Evolutionary conservation across 1,140 invertebrate genomes (phyloP).

Genomic region (Adelges cooleyi): DNA sequence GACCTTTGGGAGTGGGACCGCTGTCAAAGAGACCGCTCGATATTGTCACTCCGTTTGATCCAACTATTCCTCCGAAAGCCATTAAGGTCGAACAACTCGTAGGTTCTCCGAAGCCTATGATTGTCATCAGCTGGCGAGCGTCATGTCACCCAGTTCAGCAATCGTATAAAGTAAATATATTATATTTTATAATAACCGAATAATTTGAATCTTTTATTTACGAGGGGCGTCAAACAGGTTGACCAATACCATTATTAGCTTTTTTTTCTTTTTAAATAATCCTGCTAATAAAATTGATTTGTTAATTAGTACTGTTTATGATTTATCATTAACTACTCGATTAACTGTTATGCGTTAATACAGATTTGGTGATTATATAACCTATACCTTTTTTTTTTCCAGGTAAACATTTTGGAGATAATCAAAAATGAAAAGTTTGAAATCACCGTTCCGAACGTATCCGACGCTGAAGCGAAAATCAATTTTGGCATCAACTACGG

Average conservation of each 20-base stretch:
- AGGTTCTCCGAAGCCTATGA: constrained; percentile 35
- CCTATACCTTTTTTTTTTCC: neutral
- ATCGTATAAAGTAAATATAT: constrained; percentile 45
- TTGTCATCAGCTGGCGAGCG: constrained; percentile 41
- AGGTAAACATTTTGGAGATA: constrained; percentile 40
- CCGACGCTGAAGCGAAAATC: neutral
- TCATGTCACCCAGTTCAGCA: constrained; percentile 42
- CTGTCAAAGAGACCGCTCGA: constrained; percentile 41
- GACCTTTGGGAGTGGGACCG: constrained; percentile 51
- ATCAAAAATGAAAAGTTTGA: constrained; percentile 41
- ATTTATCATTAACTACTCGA: neutral
- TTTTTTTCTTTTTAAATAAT: too few relatives aligned
- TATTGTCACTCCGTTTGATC: constrained; percentile 52
- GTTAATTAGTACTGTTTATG: neutral
- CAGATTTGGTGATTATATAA: too few relatives aligned
- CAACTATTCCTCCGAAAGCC: constrained; percentile 48
- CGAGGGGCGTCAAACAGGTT: too few relatives aligned
- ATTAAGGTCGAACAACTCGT: constrained; percentile 37
- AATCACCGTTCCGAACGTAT: constrained; percentile 2
- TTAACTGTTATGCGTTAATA: neutral
- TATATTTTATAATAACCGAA: neutral
- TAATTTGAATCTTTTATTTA: neutral
- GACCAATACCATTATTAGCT: too few relatives aligned
- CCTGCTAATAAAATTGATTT: neutral
- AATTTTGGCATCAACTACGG: constrained; percentile 47